Conservation (phyloP, 2,113 vertebrate species). For the Albula glossodonta region DNA sequence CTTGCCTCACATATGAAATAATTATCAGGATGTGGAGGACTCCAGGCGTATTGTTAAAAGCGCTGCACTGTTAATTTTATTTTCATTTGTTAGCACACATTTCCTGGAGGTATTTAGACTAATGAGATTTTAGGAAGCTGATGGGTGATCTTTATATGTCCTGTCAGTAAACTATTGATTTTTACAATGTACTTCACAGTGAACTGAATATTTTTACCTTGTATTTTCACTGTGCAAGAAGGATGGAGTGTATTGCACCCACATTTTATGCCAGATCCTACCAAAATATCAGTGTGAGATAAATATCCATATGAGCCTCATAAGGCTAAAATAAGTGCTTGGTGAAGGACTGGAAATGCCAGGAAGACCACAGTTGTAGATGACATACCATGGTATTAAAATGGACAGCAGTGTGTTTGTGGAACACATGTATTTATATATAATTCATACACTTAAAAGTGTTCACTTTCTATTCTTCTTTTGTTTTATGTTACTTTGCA, state of each 20-base stretch:
- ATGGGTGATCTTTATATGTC: conserved; percentile 61
- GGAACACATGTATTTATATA: not conserved
- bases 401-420: not conserved
- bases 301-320: not conserved
- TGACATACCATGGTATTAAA: not conserved
- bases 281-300: conserved; percentile 33
- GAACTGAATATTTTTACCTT: conserved; percentile 52
- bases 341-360: not conserved
- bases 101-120: conserved; percentile 70
- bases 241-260: conserved; percentile 44
- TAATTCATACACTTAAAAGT: not conserved
- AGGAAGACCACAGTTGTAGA: not conserved
- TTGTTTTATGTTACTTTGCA: not conserved
- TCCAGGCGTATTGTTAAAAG: conserved; percentile 61
- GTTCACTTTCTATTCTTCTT: not conserved
- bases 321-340: not conserved
- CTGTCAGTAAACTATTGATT: conserved; percentile 67
- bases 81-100: conserved; percentile 72
- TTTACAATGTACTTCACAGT: conserved; percentile 51
- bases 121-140: conserved; percentile 61
- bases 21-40: conserved; percentile 61
- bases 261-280: conserved; percentile 45
- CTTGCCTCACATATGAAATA: conserved; percentile 56
- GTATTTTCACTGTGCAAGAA: conserved; percentile 57
- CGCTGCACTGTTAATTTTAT: conserved; percentile 63